Percentiles rank a stretch among this genome's conserved stretches.
Conservation (phyloP, 2,113 vertebrate genomes). For the Ciconia stormi region DNA sequence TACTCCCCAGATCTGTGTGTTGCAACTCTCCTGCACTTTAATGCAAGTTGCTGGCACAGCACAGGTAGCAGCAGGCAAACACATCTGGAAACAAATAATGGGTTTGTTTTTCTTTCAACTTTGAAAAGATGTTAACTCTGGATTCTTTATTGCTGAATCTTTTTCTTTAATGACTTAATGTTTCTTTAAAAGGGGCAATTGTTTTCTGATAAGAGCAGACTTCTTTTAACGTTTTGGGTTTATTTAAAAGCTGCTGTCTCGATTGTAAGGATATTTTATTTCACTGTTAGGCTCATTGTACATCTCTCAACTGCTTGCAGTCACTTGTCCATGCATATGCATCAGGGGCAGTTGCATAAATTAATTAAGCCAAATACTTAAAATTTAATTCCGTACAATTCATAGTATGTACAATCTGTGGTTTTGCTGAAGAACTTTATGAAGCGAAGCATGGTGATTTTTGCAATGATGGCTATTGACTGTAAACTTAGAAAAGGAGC, state of each 20-base stretch:
- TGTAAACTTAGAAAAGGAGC: background rate
- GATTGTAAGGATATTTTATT: background rate
- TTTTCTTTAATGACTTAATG: background rate
- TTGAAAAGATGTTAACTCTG: background rate
- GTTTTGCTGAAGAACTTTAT: background rate
- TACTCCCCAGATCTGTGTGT: background rate
- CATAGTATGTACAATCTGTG: background rate
- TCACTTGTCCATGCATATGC: background rate
- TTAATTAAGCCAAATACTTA: conserved; percentile 13
- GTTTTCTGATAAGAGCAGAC: background rate
- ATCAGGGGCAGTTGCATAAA: background rate
- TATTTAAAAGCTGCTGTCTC: background rate
- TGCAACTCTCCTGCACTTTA: background rate
- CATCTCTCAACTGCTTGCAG: background rate
- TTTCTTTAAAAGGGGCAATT: background rate
- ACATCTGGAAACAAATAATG: background rate
- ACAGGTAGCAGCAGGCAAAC: background rate
- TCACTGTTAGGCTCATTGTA: background rate
- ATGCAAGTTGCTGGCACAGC: background rate
- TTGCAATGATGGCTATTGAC: background rate
- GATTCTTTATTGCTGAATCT: background rate
- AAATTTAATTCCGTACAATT: background rate
- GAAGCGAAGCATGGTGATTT: background rate
- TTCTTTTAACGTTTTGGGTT: background rate
- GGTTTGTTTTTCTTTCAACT: background rate